phyloP scores from a whole-genome alignment of 2,113 vertebrate genomes.

The Dicaeum eximium region DNA sequence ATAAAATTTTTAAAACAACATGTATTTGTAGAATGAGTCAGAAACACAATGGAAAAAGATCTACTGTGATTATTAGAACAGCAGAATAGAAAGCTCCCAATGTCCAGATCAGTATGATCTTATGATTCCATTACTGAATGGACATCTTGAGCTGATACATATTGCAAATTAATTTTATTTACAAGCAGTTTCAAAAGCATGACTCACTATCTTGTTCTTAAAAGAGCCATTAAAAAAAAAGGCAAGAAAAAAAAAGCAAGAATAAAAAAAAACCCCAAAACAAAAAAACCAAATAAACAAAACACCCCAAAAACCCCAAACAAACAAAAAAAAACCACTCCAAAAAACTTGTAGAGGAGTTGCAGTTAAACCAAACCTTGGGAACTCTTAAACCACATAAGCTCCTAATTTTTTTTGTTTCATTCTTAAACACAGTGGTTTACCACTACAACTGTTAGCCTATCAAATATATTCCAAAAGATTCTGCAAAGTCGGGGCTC shows the following conservation, averaged over 20 bases:
- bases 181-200: background rate
- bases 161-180: background rate
- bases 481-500: background rate
- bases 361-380: background rate
- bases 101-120: background rate
- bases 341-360: background rate
- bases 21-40: background rate
- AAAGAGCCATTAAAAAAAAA: background rate
- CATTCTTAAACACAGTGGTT: background rate
- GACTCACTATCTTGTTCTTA: background rate
- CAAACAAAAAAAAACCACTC: background rate
- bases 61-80: background rate
- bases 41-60: background rate
- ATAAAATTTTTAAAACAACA: background rate
- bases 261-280: no score
- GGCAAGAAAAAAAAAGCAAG: background rate
- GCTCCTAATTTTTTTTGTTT: background rate
- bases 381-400: background rate
- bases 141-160: background rate
- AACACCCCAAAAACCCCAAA: fast-evolving
- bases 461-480: background rate
- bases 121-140: background rate
- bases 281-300: background rate
- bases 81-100: background rate
- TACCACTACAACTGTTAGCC: background rate